Evolutionary conservation across 1,140 invertebrate species (phyloP).

Genomic region (Ridgeia piscesae): DNA sequence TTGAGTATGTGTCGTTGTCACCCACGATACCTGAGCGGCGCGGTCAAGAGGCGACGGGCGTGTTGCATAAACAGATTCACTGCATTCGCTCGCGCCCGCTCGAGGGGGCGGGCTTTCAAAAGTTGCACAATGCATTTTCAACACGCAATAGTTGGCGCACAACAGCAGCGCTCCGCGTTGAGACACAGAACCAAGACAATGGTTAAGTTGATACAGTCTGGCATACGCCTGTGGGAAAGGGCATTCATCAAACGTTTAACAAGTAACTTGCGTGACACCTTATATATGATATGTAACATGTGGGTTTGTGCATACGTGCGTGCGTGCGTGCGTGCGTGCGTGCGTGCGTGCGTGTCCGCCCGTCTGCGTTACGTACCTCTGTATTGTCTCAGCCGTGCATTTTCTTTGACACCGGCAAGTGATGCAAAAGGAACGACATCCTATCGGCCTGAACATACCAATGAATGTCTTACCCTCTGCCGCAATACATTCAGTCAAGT

Average conservation of each 20-base stretch:
- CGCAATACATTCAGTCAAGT: no score
- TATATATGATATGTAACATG: no score
- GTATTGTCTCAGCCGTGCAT: no score
- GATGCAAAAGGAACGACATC: no score
- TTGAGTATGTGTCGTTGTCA: slow-evolving; percentile 42
- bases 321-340: background rate
- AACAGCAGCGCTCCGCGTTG: background rate
- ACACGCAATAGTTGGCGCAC: background rate
- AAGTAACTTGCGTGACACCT: background rate
- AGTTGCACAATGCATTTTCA: background rate
- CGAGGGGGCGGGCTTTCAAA: background rate
- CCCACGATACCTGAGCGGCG: slow-evolving; percentile 46
- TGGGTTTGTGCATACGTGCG: background rate
- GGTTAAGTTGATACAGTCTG: background rate
- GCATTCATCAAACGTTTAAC: background rate
- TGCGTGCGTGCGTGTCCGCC: background rate
- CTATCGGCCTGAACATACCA: no score
- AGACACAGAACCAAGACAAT: background rate
- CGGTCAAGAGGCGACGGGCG: background rate
- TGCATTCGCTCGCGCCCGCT: background rate
- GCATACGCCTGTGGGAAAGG: background rate
- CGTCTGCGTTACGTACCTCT: background rate
- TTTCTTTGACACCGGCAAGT: no score
- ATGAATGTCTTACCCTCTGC: no score
- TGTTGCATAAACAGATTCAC: background rate